These are phyloP conservation scores for Cassiopea andromeda DNA, from an alignment of 30 jellyfish, hydroid and myxozoan genomes.

Conservation along the genomic window DNA sequence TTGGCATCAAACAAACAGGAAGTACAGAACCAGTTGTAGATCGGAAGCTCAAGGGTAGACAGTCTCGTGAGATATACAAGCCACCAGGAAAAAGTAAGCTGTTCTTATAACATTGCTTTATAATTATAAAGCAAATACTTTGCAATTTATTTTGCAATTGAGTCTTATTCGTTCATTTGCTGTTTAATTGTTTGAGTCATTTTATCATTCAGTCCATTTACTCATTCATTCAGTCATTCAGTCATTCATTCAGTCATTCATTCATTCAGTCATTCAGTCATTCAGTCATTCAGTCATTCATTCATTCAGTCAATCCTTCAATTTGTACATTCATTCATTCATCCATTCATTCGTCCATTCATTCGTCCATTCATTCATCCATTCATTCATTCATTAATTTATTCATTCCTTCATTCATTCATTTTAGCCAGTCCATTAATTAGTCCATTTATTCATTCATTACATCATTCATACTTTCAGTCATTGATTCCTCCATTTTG, in stretches of 20 bases:
- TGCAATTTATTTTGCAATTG: too few species aligned
- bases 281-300: background rate
- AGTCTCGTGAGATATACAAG: constrained; percentile 58
- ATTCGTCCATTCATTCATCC: too few species aligned
- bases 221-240: background rate
- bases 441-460: background rate
- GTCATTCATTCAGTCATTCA: background rate
- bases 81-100: constrained; percentile 42
- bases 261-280: background rate
- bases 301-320: background rate
- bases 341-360: too few species aligned
- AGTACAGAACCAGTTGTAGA: background rate
- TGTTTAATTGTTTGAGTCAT: background rate
- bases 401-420: background rate
- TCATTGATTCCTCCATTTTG: background rate
- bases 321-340: background rate
- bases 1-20: constrained; percentile 31
- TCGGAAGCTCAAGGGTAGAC: constrained; percentile 27
- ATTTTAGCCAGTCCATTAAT: background rate
- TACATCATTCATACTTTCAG: background rate
- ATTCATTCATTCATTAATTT: too few species aligned
- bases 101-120: background rate
- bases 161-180: background rate
- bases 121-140: too few species aligned
- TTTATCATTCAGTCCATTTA: background rate